A percentile compares a stretch with the other conserved stretches of the same genome.
These are phyloP conservation scores for Cichladusa arquata DNA, from an alignment of 2,113 vertebrate species.

Conservation along the genomic window DNA sequence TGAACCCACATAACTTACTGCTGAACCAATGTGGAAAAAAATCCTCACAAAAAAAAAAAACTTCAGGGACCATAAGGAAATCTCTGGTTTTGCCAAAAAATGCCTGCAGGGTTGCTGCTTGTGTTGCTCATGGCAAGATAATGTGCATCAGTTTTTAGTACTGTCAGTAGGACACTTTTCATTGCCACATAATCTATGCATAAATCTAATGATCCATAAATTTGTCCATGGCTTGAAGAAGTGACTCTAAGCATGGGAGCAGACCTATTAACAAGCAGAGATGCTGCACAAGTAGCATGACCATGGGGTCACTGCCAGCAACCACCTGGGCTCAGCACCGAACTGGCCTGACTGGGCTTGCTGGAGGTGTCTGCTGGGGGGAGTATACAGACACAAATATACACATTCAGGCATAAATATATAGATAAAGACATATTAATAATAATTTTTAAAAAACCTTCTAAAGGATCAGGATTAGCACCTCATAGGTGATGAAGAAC, in stretches of 20 bases:
- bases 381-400: background rate
- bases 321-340: background rate
- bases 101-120: background rate
- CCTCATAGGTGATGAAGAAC: background rate
- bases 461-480: slow-evolving; percentile 14
- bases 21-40: background rate
- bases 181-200: background rate
- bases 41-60: background rate
- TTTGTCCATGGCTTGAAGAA: background rate
- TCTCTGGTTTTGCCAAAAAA: background rate
- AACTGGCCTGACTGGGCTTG: background rate
- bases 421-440: background rate
- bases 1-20: background rate
- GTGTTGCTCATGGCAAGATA: background rate
- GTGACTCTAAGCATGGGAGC: background rate
- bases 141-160: background rate
- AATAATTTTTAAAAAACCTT: background rate
- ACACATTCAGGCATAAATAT: background rate
- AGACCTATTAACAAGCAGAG: background rate
- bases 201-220: background rate
- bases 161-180: background rate
- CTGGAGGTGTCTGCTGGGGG: background rate
- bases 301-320: background rate
- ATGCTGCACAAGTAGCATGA: background rate
- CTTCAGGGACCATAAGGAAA: background rate